Evolutionary conservation across 2,888 invertebrate species (phyloP).

Genomic region (Noctua fimbriata): DNA sequence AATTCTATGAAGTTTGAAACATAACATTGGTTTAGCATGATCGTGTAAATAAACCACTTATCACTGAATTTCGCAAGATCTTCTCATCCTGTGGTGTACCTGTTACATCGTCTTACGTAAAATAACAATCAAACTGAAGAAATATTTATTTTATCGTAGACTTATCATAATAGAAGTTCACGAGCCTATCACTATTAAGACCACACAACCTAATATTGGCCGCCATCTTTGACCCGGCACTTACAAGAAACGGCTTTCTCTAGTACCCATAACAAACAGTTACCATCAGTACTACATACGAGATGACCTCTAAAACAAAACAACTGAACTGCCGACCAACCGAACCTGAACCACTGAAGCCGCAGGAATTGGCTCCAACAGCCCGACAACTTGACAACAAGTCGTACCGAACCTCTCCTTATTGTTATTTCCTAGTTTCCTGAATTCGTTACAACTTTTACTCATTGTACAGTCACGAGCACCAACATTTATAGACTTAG

Average conservation of each 20-base stretch:
- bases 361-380: conserved; percentile 20
- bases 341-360: conserved; percentile 2
- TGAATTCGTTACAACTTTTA: conserved; percentile 44
- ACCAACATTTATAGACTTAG: not conserved
- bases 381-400: conserved; percentile 32
- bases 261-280: conserved; percentile 18
- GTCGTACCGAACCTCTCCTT: conserved; percentile 24
- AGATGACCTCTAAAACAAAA: conserved; percentile 20
- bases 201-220: conserved; percentile 1
- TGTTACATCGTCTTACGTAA: too few species aligned
- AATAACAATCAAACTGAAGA: not conserved
- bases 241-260: conserved; percentile 9
- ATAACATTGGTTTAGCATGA: not conserved
- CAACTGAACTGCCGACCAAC: not conserved
- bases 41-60: not conserved
- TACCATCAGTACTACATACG: not conserved
- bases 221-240: conserved; percentile 14
- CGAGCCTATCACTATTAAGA: not conserved
- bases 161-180: not conserved
- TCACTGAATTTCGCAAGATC: not conserved
- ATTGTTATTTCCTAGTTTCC: conserved; percentile 49
- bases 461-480: conserved; percentile 2
- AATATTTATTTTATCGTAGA: not conserved
- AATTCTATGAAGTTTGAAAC: not conserved
- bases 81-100: not conserved